A percentile compares a stretch with the other conserved stretches of the same genome.
These are phyloP conservation scores for Todus mexicanus DNA, from an alignment of 2,797 vertebrate genomes.

Conservation along the genomic window DNA sequence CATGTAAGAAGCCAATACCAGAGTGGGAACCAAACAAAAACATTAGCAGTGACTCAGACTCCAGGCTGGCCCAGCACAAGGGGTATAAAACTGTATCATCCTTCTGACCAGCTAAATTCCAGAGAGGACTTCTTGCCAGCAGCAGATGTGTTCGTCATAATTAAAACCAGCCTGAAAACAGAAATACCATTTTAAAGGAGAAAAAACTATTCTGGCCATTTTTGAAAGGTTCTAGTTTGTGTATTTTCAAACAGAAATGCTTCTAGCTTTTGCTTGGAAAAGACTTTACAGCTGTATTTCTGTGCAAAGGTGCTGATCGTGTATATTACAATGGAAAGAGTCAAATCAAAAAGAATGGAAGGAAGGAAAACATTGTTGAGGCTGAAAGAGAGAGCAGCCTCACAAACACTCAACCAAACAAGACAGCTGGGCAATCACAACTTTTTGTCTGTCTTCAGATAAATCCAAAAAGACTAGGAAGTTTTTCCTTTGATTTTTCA, in stretches of 20 bases:
- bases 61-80: background rate
- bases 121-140: background rate
- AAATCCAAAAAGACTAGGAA: background rate
- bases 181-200: background rate
- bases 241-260: background rate
- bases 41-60: background rate
- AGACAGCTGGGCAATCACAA: background rate
- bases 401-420: background rate
- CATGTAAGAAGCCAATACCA: background rate
- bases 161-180: background rate
- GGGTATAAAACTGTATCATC: background rate
- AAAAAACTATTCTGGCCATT: background rate
- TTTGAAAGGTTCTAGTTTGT: background rate
- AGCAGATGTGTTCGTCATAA: background rate
- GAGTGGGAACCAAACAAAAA: background rate
- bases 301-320: background rate
- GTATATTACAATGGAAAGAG: background rate
- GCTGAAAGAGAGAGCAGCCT: background rate
- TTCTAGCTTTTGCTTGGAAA: background rate
- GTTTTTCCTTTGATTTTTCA: background rate
- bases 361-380: background rate
- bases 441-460: background rate
- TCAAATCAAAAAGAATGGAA: background rate
- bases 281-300: background rate
- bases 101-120: background rate